Evolutionary conservation across 2,797 vertebrate genomes (phyloP).

Genomic region (Platyrinchus mystaceus): DNA sequence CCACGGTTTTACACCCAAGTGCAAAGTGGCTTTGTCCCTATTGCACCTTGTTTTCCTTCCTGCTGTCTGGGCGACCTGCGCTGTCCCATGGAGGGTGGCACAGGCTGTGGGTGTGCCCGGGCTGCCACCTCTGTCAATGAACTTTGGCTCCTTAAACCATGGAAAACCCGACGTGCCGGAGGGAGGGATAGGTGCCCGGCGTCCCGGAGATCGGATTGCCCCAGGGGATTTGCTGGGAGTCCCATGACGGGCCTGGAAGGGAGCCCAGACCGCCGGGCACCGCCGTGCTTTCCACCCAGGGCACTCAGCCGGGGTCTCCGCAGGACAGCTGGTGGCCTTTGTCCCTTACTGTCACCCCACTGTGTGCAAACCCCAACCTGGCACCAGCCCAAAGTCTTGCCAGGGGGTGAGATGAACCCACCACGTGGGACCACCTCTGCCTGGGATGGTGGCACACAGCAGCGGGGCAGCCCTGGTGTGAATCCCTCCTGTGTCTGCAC

Average conservation of each 20-base stretch:
- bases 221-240: slow-evolving; percentile 58
- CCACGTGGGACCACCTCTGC: fast-evolving
- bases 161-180: slow-evolving; percentile 14
- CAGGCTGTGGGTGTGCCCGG: not conserved
- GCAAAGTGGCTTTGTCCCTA: not conserved
- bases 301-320: not conserved
- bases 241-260: slow-evolving; percentile 51
- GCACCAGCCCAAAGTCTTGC: fast-evolving
- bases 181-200: slow-evolving; percentile 20
- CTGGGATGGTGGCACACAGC: fast-evolving
- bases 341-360: not conserved
- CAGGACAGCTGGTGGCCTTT: slow-evolving; percentile 36
- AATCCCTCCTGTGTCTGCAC: fast-evolving
- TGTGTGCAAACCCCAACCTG: not conserved
- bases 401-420: fast-evolving
- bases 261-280: slow-evolving; percentile 53
- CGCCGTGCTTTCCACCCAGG: not conserved
- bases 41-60: not conserved
- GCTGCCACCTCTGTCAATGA: not conserved
- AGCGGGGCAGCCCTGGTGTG: not conserved
- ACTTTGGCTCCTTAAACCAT: slow-evolving; percentile 40
- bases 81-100: not conserved
- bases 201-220: slow-evolving; percentile 40
- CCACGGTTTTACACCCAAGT: fast-evolving
- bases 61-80: not conserved